phyloP scores from a whole-genome alignment of 1,140 invertebrate species.

The Rhyacophila brunnea region DNA sequence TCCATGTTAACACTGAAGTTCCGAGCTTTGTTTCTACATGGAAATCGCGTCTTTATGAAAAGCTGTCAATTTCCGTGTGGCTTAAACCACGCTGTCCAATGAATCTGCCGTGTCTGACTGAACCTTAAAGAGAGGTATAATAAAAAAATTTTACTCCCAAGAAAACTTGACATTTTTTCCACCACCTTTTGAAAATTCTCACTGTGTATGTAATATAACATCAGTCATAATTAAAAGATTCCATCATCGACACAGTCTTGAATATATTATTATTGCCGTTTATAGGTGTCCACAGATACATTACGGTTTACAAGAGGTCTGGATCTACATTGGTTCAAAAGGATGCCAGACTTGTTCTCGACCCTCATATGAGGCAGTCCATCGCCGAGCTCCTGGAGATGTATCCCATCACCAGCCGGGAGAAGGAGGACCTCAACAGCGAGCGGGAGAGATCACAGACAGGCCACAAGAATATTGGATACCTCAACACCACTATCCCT shows the following conservation, averaged over 20 bases:
- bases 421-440: constrained; percentile 54
- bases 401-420: constrained; percentile 71
- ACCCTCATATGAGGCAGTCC: constrained; percentile 61
- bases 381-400: constrained; percentile 57
- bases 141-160: neutral
- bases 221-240: neutral
- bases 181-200: neutral
- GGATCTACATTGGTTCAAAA: constrained; percentile 68
- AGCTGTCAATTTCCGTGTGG: too few relatives aligned
- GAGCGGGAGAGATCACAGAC: constrained; percentile 43
- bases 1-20: too few relatives aligned
- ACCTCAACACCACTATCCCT: constrained; percentile 44
- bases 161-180: neutral
- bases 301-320: constrained; percentile 75
- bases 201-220: neutral
- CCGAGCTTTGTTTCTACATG: too few relatives aligned
- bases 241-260: neutral
- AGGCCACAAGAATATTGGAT: constrained; percentile 45
- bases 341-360: constrained; percentile 68
- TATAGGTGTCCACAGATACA: constrained; percentile 64
- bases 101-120: neutral
- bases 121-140: neutral
- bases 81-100: too few relatives aligned
- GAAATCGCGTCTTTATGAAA: too few relatives aligned
- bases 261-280: constrained; percentile 19